Conservation (phyloP, 1,140 invertebrate species). For the Capitella teleta region DNA sequence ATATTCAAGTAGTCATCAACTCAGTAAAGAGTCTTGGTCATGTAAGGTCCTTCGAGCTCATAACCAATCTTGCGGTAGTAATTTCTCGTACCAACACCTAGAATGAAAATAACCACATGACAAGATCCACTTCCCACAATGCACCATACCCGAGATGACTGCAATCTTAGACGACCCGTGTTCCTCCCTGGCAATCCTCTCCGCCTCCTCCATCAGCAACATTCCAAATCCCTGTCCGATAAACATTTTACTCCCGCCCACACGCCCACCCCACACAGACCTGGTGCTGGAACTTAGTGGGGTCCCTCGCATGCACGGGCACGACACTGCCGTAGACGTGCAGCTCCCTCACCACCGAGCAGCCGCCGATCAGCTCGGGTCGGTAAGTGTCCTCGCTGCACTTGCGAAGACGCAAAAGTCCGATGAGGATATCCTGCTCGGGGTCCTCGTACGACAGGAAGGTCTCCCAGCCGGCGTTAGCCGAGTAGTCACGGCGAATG, state of each 20-base stretch:
- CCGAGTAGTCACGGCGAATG: slow-evolving; percentile 87
- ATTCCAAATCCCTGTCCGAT: slow-evolving; percentile 83
- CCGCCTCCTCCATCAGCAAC: slow-evolving; percentile 97
- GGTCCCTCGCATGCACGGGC: slow-evolving; percentile 83
- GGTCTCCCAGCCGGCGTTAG: slow-evolving; percentile 97
- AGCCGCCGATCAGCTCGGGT: slow-evolving; percentile 62
- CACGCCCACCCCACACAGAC: slow-evolving; percentile 24
- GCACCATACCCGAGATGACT: slow-evolving; percentile 76
- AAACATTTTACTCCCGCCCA: too few relatives aligned
- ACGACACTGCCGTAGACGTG: slow-evolving; percentile 97
- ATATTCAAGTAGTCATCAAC: neutral
- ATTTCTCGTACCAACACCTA: slow-evolving; percentile 84
- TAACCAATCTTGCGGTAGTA: slow-evolving; percentile 98
- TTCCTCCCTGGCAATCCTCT: slow-evolving; percentile 84
- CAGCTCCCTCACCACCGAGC: slow-evolving; percentile 89
- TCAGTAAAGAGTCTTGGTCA: slow-evolving; percentile 71
- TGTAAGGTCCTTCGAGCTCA: slow-evolving; percentile 93
- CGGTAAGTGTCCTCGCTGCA: slow-evolving; percentile 76
- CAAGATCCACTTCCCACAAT: too few relatives aligned
- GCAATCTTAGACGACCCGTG: slow-evolving; percentile 87
- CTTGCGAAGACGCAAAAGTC: slow-evolving; percentile 81
- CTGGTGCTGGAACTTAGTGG: slow-evolving; percentile 96
- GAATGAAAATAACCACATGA: slow-evolving; percentile 27
- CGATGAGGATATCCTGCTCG: slow-evolving; percentile 88
- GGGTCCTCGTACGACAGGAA: slow-evolving; percentile 98